Evolutionary conservation across 2,797 vertebrate species (phyloP), one percentile per base, ranked within the genome.

Genomic region (Phyllotis vaccarum): DNA sequence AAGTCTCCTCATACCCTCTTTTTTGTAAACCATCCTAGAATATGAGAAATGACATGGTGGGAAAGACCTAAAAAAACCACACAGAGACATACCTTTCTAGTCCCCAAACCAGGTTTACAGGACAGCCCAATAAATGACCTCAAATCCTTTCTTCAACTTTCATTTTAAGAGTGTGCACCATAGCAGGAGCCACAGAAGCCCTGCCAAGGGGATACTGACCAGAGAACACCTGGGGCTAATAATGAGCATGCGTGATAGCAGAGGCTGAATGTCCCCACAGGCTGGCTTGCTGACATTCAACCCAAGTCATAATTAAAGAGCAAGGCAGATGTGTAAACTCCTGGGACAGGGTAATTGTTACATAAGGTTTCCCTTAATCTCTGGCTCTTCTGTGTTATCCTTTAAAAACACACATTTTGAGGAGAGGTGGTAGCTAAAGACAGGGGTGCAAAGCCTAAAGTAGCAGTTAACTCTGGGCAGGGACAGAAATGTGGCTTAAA

Each of bases 271-370:
- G 82, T 97, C 94, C 94, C 96, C 96, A 95, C 96, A 89, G 94
- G 85, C 94, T 87, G 85, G 79, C 89, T 93, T 97, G 97, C 91
- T 97, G 95, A 98, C 95, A 97, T 96, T 95, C 95, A 97, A 97
- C 97, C 97, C 96, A 94, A 98, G 95, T 98, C 98, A 97, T 96
- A 98, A 98, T 97, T 98, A 98, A 95, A 96, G 95, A 97, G 94
- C 92, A 93, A 98, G 96, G 89, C 95, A 94, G 88, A 97, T 96
- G 94, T 96, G 86, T 96, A 97, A 98, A 98, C 97, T 98, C 94
- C 93, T 72, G 96, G 78, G 96, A 92, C 76, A 95, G 93, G 96
- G 90, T 97, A 58, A 94, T 95, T 79, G 97, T 95, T 97, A 91
- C n/a, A 89, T 70, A 86, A 91, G 96, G 89, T 60, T 86, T 43